Conservation (phyloP, 2,113 vertebrate species). For the Bagarius yarrelli region DNA sequence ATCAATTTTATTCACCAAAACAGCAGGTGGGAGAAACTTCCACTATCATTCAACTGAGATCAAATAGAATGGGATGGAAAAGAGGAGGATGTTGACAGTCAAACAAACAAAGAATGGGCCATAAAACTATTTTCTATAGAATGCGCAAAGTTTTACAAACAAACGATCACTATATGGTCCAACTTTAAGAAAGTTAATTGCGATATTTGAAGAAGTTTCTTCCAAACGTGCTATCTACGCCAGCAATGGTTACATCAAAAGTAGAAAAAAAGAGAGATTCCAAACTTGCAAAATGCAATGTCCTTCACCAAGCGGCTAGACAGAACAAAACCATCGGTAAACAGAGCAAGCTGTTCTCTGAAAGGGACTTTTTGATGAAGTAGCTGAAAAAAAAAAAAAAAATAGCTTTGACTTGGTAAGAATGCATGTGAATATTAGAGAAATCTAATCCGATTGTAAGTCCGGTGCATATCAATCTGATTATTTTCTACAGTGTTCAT, state of each 20-base stretch:
- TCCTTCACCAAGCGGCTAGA: not conserved
- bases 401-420: not conserved
- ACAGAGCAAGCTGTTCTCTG: not conserved
- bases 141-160: not conserved
- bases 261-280: not conserved
- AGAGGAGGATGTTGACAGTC: not conserved
- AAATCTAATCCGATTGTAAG: not conserved
- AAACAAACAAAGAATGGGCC: not conserved
- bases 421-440: not conserved
- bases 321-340: not conserved
- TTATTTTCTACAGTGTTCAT: no score
- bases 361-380: not conserved
- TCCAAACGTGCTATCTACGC: not conserved
- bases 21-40: not conserved
- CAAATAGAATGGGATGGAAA: not conserved
- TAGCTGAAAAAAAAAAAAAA: not conserved
- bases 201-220: not conserved
- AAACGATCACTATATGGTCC: not conserved
- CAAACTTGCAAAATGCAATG: not conserved
- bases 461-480: no score
- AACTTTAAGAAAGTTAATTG: not conserved
- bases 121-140: not conserved
- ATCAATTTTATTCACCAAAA: conserved; percentile 1
- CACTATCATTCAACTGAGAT: not conserved
- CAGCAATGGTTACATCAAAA: conserved; percentile 10